These are phyloP conservation scores for Prosapia bicincta DNA, from an alignment of 2,888 invertebrate species.

Conservation along the genomic window DNA sequence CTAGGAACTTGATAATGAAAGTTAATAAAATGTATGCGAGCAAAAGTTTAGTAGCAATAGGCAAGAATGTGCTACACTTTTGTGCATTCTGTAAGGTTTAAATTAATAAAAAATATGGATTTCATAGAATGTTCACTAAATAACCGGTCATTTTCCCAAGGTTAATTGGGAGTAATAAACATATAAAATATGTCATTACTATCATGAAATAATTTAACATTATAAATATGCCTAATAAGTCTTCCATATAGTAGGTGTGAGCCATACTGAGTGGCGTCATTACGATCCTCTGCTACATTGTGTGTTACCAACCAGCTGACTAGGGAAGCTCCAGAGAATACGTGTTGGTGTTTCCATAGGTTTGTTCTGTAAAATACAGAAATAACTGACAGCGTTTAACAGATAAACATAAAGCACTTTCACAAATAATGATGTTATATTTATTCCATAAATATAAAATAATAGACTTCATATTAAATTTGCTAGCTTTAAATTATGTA, in stretches of 20 bases:
- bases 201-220: slow-evolving; percentile 83
- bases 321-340: slow-evolving; percentile 80
- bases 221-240: slow-evolving; percentile 77
- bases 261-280: slow-evolving; percentile 79
- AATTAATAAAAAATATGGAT: background rate
- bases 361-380: slow-evolving; percentile 63
- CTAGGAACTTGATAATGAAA: too few species aligned
- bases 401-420: too few species aligned
- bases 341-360: slow-evolving; percentile 70
- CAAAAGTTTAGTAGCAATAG: too few species aligned
- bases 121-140: background rate
- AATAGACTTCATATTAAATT: background rate
- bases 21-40: too few species aligned
- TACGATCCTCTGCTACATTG: slow-evolving; percentile 72
- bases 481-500: background rate
- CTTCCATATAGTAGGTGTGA: slow-evolving; percentile 79
- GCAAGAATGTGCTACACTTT: background rate
- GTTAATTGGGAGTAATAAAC: slow-evolving; percentile 48
- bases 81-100: background rate
- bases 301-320: slow-evolving; percentile 83
- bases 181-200: slow-evolving; percentile 71
- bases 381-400: too few species aligned
- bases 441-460: background rate
- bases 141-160: background rate
- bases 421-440: background rate